phyloP scores from a whole-genome alignment of 1,140 invertebrate genomes.

The Drosophila fuyamai region DNA sequence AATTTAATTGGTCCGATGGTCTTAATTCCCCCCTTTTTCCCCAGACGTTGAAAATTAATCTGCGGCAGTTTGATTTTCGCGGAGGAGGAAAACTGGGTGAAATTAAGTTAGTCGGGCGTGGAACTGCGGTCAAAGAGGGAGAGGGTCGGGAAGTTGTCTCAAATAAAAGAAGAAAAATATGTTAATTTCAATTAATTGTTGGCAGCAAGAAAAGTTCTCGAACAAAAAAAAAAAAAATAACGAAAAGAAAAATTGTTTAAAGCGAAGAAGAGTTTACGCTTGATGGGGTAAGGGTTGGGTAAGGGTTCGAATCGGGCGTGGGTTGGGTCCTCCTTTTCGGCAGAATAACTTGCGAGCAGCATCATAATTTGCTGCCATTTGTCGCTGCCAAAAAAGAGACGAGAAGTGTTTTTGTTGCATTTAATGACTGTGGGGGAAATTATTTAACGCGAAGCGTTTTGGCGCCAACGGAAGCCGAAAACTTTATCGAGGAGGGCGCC shows the following conservation, averaged over 20 bases:
- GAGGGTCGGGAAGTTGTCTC: constrained; percentile 46
- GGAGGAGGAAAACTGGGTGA: constrained; percentile 7
- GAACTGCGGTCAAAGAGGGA: background rate
- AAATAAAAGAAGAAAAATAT: constrained; percentile 75
- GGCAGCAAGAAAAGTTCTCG: constrained; percentile 43
- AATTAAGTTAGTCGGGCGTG: constrained; percentile 34
- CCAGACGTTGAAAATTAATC: constrained; percentile 29
- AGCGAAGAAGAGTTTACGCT: constrained; percentile 32
- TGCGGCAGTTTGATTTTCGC: constrained; percentile 5
- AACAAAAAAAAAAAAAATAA: constrained; percentile 47
- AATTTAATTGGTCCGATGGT: constrained; percentile 43
- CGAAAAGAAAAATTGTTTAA: constrained; percentile 32
- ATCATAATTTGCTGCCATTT: constrained; percentile 74
- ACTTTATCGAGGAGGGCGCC: background rate
- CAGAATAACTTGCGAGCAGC: constrained; percentile 3
- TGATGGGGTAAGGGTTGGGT: constrained; percentile 17
- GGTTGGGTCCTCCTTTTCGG: background rate
- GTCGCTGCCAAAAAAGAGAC: constrained; percentile 39
- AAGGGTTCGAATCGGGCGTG: background rate
- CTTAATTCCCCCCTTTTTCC: constrained; percentile 6
- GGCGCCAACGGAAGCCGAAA: background rate
- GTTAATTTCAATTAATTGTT: constrained; percentile 82
- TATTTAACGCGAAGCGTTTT: constrained; percentile 69
- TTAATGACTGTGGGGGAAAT: constrained; percentile 70
- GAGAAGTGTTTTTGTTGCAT: constrained; percentile 54